Evolutionary conservation across 2,797 vertebrate genomes (phyloP).

Genomic region (Mallotus villosus): DNA sequence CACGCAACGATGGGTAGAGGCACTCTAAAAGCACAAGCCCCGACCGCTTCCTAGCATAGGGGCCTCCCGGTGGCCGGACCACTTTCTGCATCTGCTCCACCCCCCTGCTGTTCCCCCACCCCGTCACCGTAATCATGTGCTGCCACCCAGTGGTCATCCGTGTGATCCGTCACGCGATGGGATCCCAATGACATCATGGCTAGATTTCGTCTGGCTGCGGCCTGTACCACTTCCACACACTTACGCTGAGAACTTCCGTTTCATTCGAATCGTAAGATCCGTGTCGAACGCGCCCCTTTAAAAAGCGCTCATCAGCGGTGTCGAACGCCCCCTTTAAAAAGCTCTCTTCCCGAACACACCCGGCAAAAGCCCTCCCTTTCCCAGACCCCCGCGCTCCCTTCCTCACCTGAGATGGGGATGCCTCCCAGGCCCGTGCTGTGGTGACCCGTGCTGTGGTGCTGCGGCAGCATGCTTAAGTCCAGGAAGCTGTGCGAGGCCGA

Average conservation of each 20-base stretch:
- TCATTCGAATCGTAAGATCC: no score
- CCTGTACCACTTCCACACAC: no score
- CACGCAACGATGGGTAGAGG: no score
- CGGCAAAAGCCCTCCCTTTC: not conserved
- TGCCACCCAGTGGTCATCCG: constrained; percentile 48
- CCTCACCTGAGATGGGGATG: constrained; percentile 88
- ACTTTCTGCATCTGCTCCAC: not conserved
- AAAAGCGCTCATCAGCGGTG: no score
- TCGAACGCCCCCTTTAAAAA: no score
- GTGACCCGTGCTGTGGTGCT: constrained; percentile 86
- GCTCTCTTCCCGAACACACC: not conserved
- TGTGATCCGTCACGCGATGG: constrained; percentile 26
- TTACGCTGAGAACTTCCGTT: no score
- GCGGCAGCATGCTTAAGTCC: constrained; percentile 86
- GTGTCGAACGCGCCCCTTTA: no score
- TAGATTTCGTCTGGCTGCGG: not conserved
- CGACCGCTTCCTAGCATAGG: not conserved
- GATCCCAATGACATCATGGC: constrained; percentile 32
- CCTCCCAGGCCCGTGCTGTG: constrained; percentile 88
- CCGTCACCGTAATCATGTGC: constrained; percentile 9
- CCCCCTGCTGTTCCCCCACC: not conserved
- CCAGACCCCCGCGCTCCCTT: not conserved
- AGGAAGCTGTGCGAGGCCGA: constrained; percentile 88
- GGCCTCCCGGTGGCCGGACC: not conserved
- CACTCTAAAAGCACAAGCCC: no score